Base-by-base conservation (phyloP, 2,113 vertebrate species). In the Sula dactylatra region DNA sequence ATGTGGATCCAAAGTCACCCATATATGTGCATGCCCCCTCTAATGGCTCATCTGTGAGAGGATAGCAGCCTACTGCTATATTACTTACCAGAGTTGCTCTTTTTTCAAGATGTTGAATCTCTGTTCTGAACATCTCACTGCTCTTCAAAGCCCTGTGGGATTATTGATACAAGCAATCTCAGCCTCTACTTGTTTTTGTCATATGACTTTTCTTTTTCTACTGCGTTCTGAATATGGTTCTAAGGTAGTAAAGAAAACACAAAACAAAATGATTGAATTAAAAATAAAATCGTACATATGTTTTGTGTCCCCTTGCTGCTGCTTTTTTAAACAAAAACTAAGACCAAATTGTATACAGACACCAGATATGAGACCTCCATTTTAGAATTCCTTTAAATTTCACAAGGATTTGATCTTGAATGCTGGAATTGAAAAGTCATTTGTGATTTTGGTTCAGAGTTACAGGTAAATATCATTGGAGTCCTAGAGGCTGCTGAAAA, bases 31-130 rank as follows among this genome's bases (percentile, higher is more conserved):
- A 3, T 38, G 2, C 14, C 31, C 4, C 24, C 12, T 59, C 10
- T 55, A 18, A 58, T 0, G 24, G 38, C 14, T 52, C 8, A 1
- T 8, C 26, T 64, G 17, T 40, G 40, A 44, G 22, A 40, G 3
- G 13, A 29, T 4, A n/a, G 36, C n/a, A n/a, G 24, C 2, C 25
- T 40, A 4, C 7, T 29, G 11, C 31, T 54, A 1, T 26, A 0
- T 14, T 13, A 13, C 9, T 77, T 25, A 4, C 10, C 31, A 13
- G 24, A 80, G 7, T 6, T 32, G 24, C 6, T 64, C 11, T 40
- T 25, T 61, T 38, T 38, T 16, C 19, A 4, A 38, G 61, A 7
- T 1, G 6, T 7, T 22, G 17, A 74, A 6, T 47, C 27, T 88
- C 29, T 65, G 7, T 7, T 62, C 56, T 73, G 59, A 72, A 1